A percentile compares a stretch with the other conserved stretches of the same genome.
Conservation (phyloP, 1,140 invertebrate species). For the Pararge aegeria region DNA sequence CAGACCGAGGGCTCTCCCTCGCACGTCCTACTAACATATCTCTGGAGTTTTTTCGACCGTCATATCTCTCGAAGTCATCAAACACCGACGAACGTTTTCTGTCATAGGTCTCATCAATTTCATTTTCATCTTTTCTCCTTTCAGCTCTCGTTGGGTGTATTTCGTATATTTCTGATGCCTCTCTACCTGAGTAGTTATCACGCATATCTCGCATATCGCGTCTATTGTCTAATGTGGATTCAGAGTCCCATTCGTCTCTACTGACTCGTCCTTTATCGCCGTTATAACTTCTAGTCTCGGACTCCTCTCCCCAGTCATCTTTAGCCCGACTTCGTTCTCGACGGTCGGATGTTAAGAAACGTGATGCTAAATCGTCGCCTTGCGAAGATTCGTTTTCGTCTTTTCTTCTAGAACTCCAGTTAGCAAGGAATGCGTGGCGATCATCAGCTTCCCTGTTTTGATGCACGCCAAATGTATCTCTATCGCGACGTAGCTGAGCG, state of each 20-base stretch:
- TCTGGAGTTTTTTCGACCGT: conserved; percentile 71
- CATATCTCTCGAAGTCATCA: conserved; percentile 71
- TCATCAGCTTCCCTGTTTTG: conserved; percentile 80
- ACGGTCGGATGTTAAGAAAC: conserved; percentile 64
- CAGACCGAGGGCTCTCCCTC: conserved; percentile 72
- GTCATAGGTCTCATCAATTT: conserved; percentile 53
- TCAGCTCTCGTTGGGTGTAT: conserved; percentile 62
- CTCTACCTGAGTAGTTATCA: conserved; percentile 61
- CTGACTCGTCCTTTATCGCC: conserved; percentile 62
- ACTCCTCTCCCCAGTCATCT: conserved; percentile 75
- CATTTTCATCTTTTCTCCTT: conserved; percentile 58
- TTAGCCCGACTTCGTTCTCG: conserved; percentile 50
- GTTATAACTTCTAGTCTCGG: conserved; percentile 66
- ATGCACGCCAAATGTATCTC: conserved; percentile 84
- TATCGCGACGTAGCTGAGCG: conserved; percentile 85
- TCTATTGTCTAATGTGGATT: conserved; percentile 78
- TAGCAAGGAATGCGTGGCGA: conserved; percentile 83
- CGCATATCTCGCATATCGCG: conserved; percentile 58
- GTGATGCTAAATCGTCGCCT: conserved; percentile 64
- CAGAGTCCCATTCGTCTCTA: conserved; percentile 80
- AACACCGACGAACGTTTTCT: conserved; percentile 57
- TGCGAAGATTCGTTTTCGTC: conserved; percentile 68
- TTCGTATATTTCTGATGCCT: conserved; percentile 76
- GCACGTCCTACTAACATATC: conserved; percentile 73
- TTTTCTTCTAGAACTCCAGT: conserved; percentile 83